phyloP scores from a whole-genome alignment of 2,797 vertebrate genomes.

The Typhlichthys subterraneus region DNA sequence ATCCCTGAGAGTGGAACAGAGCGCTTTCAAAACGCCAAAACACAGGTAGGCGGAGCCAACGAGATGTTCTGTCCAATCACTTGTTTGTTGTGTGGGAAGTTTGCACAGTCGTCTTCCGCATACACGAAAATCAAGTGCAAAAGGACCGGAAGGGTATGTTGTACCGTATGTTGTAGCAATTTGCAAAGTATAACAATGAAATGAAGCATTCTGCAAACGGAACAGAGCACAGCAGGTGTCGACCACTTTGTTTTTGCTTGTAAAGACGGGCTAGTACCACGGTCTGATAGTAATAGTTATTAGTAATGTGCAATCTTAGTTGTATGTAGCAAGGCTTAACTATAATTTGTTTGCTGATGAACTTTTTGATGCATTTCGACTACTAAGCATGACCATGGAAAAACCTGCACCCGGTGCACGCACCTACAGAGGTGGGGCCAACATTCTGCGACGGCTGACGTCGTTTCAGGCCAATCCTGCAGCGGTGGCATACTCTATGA shows the following conservation, averaged over 20 bases:
- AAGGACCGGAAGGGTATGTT: background rate
- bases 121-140: conserved; percentile 14
- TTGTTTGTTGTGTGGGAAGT: background rate
- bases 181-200: background rate
- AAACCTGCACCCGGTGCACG: conserved; percentile 16
- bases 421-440: conserved; percentile 17
- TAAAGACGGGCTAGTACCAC: too few species aligned
- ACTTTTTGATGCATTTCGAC: background rate
- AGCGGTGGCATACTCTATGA: conserved; percentile 86
- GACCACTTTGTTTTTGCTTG: too few species aligned
- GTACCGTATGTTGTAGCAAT: too few species aligned
- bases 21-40: conserved; percentile 45
- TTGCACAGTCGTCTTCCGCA: conserved; percentile 9
- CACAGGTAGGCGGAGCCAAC: background rate
- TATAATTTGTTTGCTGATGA: background rate
- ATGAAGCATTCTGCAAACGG: too few species aligned
- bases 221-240: too few species aligned
- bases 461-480: conserved; percentile 67
- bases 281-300: too few species aligned
- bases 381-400: conserved; percentile 7
- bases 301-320: too few species aligned
- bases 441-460: conserved; percentile 44
- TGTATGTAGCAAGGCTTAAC: background rate
- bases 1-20: conserved; percentile 18
- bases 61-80: conserved; percentile 40